A percentile compares a stretch with the other conserved stretches of the same genome.
Evolutionary conservation across 2,888 invertebrate genomes (phyloP).

Genomic region (Platycheirus albimanus): DNA sequence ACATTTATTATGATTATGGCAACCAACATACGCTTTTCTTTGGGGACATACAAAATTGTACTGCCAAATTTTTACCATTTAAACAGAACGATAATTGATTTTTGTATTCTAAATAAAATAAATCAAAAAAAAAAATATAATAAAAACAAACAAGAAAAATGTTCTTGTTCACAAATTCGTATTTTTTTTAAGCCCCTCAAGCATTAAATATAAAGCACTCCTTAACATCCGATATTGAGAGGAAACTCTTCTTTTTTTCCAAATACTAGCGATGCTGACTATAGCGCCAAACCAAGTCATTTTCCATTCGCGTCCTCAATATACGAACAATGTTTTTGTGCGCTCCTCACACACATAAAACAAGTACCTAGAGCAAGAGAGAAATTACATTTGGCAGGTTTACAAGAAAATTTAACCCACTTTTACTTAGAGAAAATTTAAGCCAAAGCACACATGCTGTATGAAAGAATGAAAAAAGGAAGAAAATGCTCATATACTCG

Average conservation of each 20-base stretch:
- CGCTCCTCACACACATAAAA: slow-evolving; percentile 4
- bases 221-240: slow-evolving; percentile 42
- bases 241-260: neutral
- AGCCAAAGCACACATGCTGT: neutral
- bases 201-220: slow-evolving; percentile 32
- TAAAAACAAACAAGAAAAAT: too few species aligned
- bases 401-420: slow-evolving; percentile 59
- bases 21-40: slow-evolving; percentile 24
- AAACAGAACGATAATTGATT: slow-evolving; percentile 58
- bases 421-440: slow-evolving; percentile 16
- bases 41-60: slow-evolving; percentile 30
- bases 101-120: slow-evolving; percentile 35
- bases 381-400: slow-evolving; percentile 62
- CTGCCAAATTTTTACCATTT: slow-evolving; percentile 53
- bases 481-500: neutral
- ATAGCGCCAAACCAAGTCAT: neutral
- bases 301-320: slow-evolving; percentile 23
- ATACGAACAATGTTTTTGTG: slow-evolving; percentile 48
- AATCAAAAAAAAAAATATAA: neutral
- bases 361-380: slow-evolving; percentile 30
- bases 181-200: slow-evolving; percentile 27
- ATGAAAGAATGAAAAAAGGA: neutral
- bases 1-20: slow-evolving; percentile 57
- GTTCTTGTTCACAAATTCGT: slow-evolving; percentile 48
- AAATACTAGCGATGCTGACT: neutral